phyloP scores from a whole-genome alignment of 1,140 invertebrate species.

The Condylostylus longicornis region DNA sequence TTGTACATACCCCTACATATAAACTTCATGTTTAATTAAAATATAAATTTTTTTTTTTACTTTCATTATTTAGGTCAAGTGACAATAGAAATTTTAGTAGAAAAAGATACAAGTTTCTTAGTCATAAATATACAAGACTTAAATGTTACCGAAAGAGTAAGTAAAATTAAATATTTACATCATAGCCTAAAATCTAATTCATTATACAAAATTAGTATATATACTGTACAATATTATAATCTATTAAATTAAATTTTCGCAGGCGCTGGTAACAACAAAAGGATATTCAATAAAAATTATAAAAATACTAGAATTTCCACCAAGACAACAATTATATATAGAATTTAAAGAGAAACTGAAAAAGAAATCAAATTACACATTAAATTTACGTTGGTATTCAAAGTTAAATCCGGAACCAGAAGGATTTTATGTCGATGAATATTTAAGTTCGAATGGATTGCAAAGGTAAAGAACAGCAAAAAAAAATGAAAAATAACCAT shows the following conservation, averaged over 20 bases:
- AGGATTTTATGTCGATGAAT: conserved; percentile 87
- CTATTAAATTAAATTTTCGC: conserved; percentile 22
- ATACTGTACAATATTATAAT: not conserved
- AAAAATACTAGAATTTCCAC: conserved; percentile 61
- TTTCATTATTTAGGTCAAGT: conserved; percentile 52
- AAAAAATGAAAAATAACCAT: too few species aligned
- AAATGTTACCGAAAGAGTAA: conserved; percentile 68
- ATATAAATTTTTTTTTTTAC: too few species aligned
- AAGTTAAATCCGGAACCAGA: conserved; percentile 63
- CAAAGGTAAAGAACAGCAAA: conserved; percentile 56
- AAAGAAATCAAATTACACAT: conserved; percentile 62
- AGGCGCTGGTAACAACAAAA: conserved; percentile 47
- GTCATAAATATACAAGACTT: conserved; percentile 82
- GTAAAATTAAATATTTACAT: conserved; percentile 6
- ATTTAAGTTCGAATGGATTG: conserved; percentile 54
- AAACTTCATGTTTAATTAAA: too few species aligned
- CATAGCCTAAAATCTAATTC: not conserved
- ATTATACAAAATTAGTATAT: not conserved
- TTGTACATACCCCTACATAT: too few species aligned
- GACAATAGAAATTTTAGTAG: conserved; percentile 67
- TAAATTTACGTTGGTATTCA: conserved; percentile 71
- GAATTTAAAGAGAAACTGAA: conserved; percentile 65
- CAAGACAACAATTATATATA: conserved; percentile 73
- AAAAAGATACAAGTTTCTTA: conserved; percentile 72
- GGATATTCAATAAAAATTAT: conserved; percentile 55